Conservation (phyloP, 2,113 vertebrate genomes). For the Fregetta grallaria region DNA sequence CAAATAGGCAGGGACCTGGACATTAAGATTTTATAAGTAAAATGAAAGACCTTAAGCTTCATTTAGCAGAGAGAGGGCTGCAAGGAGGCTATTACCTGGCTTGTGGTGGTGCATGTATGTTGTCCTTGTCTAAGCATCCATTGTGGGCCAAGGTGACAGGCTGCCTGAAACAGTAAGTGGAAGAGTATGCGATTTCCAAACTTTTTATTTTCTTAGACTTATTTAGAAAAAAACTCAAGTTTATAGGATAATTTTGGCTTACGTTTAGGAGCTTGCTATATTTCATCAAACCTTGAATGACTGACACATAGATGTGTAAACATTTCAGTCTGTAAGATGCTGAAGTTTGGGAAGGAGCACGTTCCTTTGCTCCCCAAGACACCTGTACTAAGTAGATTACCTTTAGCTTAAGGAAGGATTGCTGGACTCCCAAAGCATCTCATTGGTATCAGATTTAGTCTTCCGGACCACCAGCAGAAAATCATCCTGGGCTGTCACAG, state of each 20-base stretch:
- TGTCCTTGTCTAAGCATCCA: not conserved
- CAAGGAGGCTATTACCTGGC: not conserved
- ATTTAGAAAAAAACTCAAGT: not conserved
- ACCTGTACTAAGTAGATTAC: not conserved
- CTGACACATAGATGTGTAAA: not conserved
- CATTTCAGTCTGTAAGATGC: not conserved
- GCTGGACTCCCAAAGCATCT: not conserved
- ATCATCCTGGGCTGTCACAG: not conserved
- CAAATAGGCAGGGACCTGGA: not conserved
- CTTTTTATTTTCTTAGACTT: not conserved
- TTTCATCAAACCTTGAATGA: not conserved
- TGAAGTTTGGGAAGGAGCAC: not conserved
- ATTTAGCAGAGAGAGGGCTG: not conserved
- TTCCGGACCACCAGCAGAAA: not conserved
- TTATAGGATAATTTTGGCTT: not conserved
- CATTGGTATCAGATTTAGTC: not conserved
- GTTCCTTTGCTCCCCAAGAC: not conserved
- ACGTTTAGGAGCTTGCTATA: not conserved
- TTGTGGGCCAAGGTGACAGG: not conserved
- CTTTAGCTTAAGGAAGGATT: not conserved
- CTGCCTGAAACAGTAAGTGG: not conserved
- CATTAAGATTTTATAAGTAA: not conserved
- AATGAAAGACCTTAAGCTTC: not conserved
- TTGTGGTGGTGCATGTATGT: accelerated
- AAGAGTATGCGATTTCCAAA: not conserved